These are phyloP conservation scores for Caenorhabditis plicata DNA, from an alignment of 2,888 invertebrate species.

Conservation along the genomic window DNA sequence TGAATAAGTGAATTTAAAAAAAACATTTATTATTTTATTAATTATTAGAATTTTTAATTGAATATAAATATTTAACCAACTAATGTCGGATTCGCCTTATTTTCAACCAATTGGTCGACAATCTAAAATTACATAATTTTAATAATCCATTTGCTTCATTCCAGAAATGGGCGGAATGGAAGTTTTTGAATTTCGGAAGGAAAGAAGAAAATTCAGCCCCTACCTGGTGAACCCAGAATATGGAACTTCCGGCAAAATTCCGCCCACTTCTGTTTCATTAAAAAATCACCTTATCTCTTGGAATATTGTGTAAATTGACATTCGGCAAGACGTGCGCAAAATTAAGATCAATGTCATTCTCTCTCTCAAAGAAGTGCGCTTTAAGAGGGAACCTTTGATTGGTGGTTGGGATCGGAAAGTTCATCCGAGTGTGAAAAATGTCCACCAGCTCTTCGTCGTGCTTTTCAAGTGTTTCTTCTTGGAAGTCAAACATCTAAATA, in stretches of 20 bases:
- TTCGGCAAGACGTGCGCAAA: constrained; percentile 44
- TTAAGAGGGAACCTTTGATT: constrained; percentile 44
- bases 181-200: too few relatives aligned
- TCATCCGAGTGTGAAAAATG: constrained; percentile 44
- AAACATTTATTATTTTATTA: background rate
- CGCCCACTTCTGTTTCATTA: background rate
- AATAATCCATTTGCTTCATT: too few relatives aligned
- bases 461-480: constrained; percentile 44
- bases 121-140: too few relatives aligned
- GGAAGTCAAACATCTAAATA: constrained; percentile 46
- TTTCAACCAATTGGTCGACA: constrained; percentile 36
- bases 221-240: too few relatives aligned
- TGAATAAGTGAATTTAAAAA: background rate
- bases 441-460: constrained; percentile 42
- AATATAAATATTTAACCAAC: constrained; percentile 23
- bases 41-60: background rate
- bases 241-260: background rate
- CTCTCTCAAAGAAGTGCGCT: constrained; percentile 44
- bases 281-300: constrained; percentile 25
- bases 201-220: too few relatives aligned
- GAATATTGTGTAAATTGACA: constrained; percentile 34
- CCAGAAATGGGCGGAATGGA: too few relatives aligned
- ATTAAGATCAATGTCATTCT: constrained; percentile 43
- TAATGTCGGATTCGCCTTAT: constrained; percentile 46
- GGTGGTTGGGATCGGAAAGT: constrained; percentile 42